Evolutionary conservation across 2,113 vertebrate genomes (phyloP).

Genomic region (Eurystomus gularis): DNA sequence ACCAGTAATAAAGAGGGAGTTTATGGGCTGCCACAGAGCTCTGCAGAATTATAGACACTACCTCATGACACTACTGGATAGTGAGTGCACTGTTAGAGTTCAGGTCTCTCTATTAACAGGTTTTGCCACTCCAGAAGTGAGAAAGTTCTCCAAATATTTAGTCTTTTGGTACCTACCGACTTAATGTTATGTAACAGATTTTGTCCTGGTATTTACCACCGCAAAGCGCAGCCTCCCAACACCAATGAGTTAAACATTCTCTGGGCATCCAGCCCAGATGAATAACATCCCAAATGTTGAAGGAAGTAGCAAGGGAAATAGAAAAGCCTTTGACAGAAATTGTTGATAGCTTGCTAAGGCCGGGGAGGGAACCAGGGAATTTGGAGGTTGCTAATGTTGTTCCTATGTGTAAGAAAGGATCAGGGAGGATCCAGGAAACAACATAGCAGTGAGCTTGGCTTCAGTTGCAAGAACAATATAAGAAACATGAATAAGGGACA

Average conservation of each 20-base stretch:
- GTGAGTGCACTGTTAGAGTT: background rate
- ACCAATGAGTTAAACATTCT: constrained; percentile 73
- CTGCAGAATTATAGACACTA: background rate
- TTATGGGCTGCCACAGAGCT: background rate
- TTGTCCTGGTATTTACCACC: constrained; percentile 51
- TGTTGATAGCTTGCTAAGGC: constrained; percentile 75
- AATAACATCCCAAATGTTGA: constrained; percentile 75
- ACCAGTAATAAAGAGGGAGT: background rate
- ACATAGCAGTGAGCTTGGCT: constrained; percentile 38
- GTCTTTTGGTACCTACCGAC: constrained; percentile 43
- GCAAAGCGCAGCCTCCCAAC: constrained; percentile 54
- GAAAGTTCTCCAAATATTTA: constrained; percentile 42
- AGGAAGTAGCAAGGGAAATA: constrained; percentile 78
- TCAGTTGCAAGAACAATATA: constrained; percentile 52
- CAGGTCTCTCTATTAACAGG: background rate
- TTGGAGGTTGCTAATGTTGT: constrained; percentile 69
- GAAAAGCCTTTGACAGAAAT: constrained; percentile 78
- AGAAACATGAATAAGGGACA: constrained; percentile 7
- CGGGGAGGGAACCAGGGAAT: constrained; percentile 69
- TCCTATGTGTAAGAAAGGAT: constrained; percentile 62
- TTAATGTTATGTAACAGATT: constrained; percentile 42
- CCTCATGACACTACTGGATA: background rate
- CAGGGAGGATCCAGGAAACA: constrained; percentile 45
- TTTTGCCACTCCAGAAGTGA: constrained; percentile 22
- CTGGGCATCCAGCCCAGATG: constrained; percentile 78